A percentile compares a stretch with the other conserved stretches of the same genome.
phyloP scores from a whole-genome alignment of 2,797 vertebrate species.

The Chrosomus eos region DNA sequence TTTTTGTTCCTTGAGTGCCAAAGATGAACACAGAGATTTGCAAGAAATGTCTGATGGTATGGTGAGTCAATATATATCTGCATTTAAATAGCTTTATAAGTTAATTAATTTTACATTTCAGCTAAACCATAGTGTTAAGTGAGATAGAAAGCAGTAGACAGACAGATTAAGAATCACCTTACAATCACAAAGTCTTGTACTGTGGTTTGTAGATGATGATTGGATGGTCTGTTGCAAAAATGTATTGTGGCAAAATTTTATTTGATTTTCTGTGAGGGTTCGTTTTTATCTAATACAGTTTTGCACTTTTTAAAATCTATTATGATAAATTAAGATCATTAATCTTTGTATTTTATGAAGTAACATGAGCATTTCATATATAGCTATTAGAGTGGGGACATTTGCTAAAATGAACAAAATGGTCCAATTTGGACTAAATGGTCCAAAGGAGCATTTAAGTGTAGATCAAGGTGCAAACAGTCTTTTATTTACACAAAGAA shows the following conservation, averaged over 20 bases:
- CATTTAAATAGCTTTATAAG: too few relatives aligned
- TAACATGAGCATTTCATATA: too few relatives aligned
- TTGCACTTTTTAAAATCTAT: background rate
- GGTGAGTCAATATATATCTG: background rate
- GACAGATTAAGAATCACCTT: background rate
- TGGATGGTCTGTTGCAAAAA: background rate
- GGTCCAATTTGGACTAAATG: too few relatives aligned
- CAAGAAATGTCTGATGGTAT: too few relatives aligned
- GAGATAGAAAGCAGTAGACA: background rate
- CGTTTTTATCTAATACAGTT: background rate
- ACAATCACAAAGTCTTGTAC: background rate
- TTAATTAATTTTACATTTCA: background rate
- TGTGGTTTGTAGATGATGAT: background rate
- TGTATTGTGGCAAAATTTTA: background rate
- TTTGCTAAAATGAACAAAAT: background rate
- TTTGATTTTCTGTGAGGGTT: too few relatives aligned
- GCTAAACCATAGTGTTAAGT: too few relatives aligned
- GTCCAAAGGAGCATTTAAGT: too few relatives aligned
- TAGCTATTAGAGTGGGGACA: background rate
- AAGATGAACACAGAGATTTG: background rate
- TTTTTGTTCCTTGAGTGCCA: background rate
- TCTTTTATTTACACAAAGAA: too few relatives aligned
- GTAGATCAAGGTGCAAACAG: too few relatives aligned
- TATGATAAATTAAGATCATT: too few relatives aligned
- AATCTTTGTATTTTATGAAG: too few relatives aligned